Conservation (phyloP, 2,888 invertebrate species). For the Lucinisca nassula region DNA sequence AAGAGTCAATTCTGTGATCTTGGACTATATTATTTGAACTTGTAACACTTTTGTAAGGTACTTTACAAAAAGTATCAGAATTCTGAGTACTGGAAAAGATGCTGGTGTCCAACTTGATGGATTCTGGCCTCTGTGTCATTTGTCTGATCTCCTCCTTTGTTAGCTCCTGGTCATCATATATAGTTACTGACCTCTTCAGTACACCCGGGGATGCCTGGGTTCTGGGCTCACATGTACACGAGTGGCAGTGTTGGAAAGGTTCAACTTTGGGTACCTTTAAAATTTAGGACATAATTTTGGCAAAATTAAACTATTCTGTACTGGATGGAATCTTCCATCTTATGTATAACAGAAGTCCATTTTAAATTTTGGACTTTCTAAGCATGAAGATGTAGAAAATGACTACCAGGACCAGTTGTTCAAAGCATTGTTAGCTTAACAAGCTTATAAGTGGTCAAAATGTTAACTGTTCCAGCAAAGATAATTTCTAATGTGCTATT, state of each 20-base stretch:
- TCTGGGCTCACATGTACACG: not conserved
- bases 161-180: not conserved
- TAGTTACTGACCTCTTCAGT: not conserved
- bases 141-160: not conserved
- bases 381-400: too few species aligned
- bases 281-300: too few species aligned
- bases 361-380: too few species aligned
- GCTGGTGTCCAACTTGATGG: not conserved
- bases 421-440: too few species aligned
- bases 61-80: not conserved
- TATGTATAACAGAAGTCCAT: too few species aligned
- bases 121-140: not conserved
- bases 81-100: not conserved
- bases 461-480: too few species aligned
- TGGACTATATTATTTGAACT: not conserved
- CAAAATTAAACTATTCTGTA: too few species aligned
- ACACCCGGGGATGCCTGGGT: not conserved
- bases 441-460: too few species aligned
- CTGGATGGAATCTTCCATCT: too few species aligned
- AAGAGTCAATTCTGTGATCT: not conserved
- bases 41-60: not conserved
- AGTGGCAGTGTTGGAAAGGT: not conserved
- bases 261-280: not conserved
- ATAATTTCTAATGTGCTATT: too few species aligned
- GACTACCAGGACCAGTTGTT: too few species aligned